Base-by-base conservation (phyloP, 2,797 vertebrate genomes). In the Poeciliopsis gracilis region DNA sequence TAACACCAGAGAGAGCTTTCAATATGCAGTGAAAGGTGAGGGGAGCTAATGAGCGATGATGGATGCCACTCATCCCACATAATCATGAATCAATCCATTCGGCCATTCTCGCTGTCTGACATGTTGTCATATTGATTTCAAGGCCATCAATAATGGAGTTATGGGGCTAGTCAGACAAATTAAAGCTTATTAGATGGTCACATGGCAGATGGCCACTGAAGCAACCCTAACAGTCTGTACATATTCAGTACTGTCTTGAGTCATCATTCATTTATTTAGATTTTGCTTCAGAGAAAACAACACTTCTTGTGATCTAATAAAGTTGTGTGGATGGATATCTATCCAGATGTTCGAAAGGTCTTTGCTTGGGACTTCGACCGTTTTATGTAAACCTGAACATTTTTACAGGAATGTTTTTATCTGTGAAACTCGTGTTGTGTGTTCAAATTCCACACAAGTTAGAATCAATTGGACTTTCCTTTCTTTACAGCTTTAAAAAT, bases 111-210 rank as follows among this genome's bases (percentile, higher is more conserved):
- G 77, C 79, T 72, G 77, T 80, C 85, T 91, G 91, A 90, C 90
- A 81, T 86, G 90, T 91, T 91, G 90, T 94, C 92, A 91, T 93
- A 93, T 94, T 92, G 91, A 94, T 93, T 92, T 92, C 90, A 84
- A 90, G 88, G 86, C 88, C 88, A 85, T 92, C 90, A 85, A 87
- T 93, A 93, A 92, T 86, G 74, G 87, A 89, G 85, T 93, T 90
- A 89, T 89, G 84, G 82, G 75, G 86, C 83, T 89, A 91, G 88
- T 94, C 93, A 94, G 92, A 93, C 88, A 91, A 89, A 94, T 94
- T 94, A 94, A 89, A 91, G 86, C 86, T 92, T 85, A 93, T 93
- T 92, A 94, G 87, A 92, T 88, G 83, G 75, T 90, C 82, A 90
- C 84, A 90, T 93, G 89, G 90, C 89, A 91, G 90, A 87, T 93